A percentile compares a stretch with the other conserved stretches of the same genome.
Evolutionary conservation across 1,140 invertebrate genomes (phyloP).

Genomic region (Drosophila pseudoobscura): DNA sequence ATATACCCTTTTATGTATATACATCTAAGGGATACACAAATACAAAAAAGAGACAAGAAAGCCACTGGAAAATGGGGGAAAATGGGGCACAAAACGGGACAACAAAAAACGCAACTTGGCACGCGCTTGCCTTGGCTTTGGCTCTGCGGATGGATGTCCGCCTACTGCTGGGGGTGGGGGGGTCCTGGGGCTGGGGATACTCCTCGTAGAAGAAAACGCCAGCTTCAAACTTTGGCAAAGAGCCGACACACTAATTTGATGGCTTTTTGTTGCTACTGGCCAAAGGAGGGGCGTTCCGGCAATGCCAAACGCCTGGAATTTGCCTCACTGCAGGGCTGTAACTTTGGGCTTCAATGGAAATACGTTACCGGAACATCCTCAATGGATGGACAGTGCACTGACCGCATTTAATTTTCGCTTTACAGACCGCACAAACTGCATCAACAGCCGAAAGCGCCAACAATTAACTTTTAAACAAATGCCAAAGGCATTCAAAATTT

Average conservation of each 20-base stretch:
- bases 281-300: not conserved
- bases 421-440: no score
- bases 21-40: no score
- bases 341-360: not conserved
- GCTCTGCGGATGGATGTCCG: constrained; percentile 6
- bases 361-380: not conserved
- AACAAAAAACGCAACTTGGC: constrained; percentile 35
- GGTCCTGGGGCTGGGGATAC: not conserved
- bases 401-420: no score
- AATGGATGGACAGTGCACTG: no score
- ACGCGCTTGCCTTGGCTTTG: constrained; percentile 23
- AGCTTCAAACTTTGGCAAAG: constrained; percentile 34
- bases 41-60: no score
- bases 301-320: not conserved
- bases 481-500: constrained; percentile 12
- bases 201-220: not conserved
- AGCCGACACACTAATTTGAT: constrained; percentile 52
- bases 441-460: constrained; percentile 4
- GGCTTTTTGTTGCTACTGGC: constrained; percentile 6
- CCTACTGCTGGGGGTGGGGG: not conserved
- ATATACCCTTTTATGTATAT: no score
- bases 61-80: not conserved
- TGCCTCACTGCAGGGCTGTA: no score
- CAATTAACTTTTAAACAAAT: constrained; percentile 29
- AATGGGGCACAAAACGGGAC: constrained; percentile 8